phyloP scores from a whole-genome alignment of 2,797 vertebrate species.

The Emydoidea blandingii region DNA sequence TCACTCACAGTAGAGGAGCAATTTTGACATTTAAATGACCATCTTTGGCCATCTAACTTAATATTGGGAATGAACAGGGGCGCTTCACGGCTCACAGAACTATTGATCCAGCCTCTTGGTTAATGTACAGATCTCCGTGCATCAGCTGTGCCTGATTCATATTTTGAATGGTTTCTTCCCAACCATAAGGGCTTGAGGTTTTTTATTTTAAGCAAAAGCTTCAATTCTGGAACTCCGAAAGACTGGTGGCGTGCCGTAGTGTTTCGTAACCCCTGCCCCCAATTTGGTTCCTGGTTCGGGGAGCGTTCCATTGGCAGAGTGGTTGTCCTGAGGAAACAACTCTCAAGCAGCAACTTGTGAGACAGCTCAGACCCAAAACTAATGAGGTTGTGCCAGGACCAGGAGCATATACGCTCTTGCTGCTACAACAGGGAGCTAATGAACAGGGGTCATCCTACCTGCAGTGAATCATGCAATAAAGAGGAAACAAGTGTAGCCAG shows the following conservation, averaged over 20 bases:
- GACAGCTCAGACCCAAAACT: too few relatives aligned
- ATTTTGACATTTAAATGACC: not conserved
- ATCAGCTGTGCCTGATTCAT: not conserved
- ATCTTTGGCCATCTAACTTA: rapidly evolving
- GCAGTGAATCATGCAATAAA: not conserved
- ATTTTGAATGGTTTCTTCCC: not conserved
- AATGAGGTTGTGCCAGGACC: not conserved
- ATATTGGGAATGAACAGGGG: rapidly evolving
- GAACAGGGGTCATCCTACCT: not conserved
- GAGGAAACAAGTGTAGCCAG: not conserved
- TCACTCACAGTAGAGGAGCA: not conserved
- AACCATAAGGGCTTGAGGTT: rapidly evolving
- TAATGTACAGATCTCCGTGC: not conserved
- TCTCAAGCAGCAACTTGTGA: not conserved
- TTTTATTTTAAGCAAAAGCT: not conserved
- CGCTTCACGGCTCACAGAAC: not conserved
- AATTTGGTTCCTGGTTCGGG: not conserved
- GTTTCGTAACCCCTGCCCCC: not conserved
- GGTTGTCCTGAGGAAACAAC: not conserved
- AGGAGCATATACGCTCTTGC: not conserved
- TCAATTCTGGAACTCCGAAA: not conserved
- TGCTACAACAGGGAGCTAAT: not conserved
- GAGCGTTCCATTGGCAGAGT: not conserved
- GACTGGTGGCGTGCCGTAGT: rapidly evolving
- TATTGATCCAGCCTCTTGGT: not conserved